Base-by-base conservation (phyloP, 2,888 invertebrate species). In the Heliconius ismenius region DNA sequence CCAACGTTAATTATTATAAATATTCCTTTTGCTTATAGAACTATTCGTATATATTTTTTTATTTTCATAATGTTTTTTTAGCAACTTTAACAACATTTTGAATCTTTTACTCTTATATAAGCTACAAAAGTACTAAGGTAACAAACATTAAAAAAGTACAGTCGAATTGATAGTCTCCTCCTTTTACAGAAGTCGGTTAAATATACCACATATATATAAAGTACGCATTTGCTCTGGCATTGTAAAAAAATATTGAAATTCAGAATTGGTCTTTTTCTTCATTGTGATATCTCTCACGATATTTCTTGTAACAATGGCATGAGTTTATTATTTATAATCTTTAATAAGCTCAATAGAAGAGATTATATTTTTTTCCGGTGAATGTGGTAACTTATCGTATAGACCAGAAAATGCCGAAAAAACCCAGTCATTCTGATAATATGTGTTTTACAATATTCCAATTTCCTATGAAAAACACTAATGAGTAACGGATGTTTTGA, bases 401-500 rank as follows among this genome's bases (percentile, higher is more conserved):
- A 24, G 21, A 32, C 64, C 21, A 32, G 9, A 64, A 64, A 1
- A 36, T 36, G 10, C 28, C 36, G 21, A n/a, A 65, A 65, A 26
- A 26, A 2, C 28, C 65, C 1, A 6, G n/a, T 7, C 13, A 26
- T 39, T 24, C 4, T n/a, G 13, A 39, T 15, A 7, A 39, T 67
- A 39, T 32, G 2, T 24, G 39, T 65, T n/a, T 24, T n/a, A 32
- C 13, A 39, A 39, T 64, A 26, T 21, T 43, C 39, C 24, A 43
- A 18, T 68, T 28, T 28, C 11, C 32, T 54, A n/a, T 11, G 21
- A 49, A 49, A 54, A 69, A 69, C n/a, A 28, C 15, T 54, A 69
- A 69, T 73, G 62, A 62, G 18, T 73, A 60, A 88, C 87, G 86
- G 87, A 77, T 77, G 75, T 81, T 82, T 78, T 83, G 87, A 88